phyloP scores from a whole-genome alignment of 2,113 vertebrate species.

The Scalopus aquaticus region DNA sequence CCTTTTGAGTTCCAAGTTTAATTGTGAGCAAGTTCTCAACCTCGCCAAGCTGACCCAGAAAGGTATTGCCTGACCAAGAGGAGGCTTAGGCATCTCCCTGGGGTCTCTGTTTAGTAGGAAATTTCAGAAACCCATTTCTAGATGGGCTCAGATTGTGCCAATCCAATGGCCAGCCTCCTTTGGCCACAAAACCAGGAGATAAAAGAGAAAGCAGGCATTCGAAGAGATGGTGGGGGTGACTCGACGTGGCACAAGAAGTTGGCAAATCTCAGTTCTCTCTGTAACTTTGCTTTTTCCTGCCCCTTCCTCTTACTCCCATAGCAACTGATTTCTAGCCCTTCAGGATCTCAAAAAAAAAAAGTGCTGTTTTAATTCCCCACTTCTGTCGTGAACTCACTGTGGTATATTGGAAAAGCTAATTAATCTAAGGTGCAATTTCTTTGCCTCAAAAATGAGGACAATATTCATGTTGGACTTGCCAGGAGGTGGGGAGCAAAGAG shows the following conservation, averaged over 20 bases:
- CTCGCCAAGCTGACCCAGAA: neutral
- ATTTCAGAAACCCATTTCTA: neutral
- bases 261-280: neutral
- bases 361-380: neutral
- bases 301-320: neutral
- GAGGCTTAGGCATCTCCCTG: neutral
- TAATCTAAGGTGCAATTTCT: neutral
- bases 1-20: slow-evolving; percentile 39
- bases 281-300: neutral
- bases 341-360: neutral
- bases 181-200: neutral
- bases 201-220: neutral
- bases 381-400: neutral
- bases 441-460: neutral
- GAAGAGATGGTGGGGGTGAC: neutral
- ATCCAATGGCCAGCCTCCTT: neutral
- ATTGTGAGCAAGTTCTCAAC: slow-evolving; percentile 28
- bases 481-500: neutral
- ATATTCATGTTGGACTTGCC: neutral
- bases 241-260: neutral
- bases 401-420: neutral
- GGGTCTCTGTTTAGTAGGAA: neutral
- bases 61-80: neutral
- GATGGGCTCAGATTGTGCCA: neutral
- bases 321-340: neutral